Evolutionary conservation across 2,797 vertebrate genomes (phyloP).

Genomic region (Fratercula arctica): DNA sequence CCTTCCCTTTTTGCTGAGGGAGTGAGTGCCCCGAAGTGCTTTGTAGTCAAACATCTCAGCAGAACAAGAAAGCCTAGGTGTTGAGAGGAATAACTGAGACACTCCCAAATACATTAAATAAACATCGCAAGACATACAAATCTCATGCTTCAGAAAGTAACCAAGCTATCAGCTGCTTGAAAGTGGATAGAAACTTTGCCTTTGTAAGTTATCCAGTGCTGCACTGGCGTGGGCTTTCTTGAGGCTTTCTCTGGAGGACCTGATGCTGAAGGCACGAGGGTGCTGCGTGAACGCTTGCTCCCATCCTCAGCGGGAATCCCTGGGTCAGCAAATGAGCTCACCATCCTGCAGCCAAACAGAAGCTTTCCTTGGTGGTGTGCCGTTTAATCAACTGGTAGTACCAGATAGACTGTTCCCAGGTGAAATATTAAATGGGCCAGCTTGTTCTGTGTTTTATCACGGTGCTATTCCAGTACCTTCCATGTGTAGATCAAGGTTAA

Average conservation of each 20-base stretch:
- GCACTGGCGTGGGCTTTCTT: not conserved
- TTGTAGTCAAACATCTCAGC: not conserved
- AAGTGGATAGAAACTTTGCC: not conserved
- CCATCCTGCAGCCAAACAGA: fast-evolving
- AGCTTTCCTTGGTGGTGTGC: not conserved
- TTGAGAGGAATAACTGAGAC: not conserved
- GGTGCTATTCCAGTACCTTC: constrained; percentile 27
- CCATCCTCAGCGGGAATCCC: not conserved
- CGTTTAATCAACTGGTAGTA: not conserved
- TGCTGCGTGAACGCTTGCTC: not conserved
- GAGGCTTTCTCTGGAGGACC: not conserved
- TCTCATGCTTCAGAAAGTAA: not conserved
- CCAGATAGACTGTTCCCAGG: not conserved
- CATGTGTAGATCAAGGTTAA: constrained; percentile 3
- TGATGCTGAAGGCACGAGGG: no score
- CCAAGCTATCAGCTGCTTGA: not conserved
- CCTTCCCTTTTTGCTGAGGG: not conserved
- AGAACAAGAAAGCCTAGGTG: not conserved
- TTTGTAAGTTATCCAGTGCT: not conserved
- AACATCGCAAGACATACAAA: not conserved
- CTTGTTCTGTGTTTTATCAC: not conserved
- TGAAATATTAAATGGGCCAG: not conserved
- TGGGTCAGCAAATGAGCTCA: not conserved
- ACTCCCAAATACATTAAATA: not conserved
- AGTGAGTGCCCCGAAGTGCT: not conserved